phyloP scores from a whole-genome alignment of 2,888 invertebrate genomes.

The Desoria tigrina region DNA sequence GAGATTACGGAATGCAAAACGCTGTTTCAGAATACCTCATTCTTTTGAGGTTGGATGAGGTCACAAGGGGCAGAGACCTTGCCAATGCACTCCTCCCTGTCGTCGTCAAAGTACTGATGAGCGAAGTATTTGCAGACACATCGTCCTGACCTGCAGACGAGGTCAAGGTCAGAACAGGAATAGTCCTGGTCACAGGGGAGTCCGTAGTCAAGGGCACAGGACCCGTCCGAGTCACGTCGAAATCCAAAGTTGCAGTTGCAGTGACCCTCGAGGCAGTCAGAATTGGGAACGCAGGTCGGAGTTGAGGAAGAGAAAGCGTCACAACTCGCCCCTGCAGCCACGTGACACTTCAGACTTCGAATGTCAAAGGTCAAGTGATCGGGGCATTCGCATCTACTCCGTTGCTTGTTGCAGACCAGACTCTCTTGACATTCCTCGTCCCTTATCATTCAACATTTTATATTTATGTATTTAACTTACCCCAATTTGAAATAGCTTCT shows the following conservation, averaged over 20 bases:
- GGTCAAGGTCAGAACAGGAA: constrained; percentile 33
- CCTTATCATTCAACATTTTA: no score
- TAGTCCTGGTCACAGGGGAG: constrained; percentile 20
- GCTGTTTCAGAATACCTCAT: neutral
- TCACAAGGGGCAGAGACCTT: constrained; percentile 40
- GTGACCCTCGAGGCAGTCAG: constrained; percentile 23
- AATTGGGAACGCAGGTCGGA: constrained; percentile 24
- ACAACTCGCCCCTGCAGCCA: constrained; percentile 20
- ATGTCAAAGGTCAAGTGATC: constrained; percentile 26
- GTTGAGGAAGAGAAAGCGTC: constrained; percentile 22
- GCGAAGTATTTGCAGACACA: constrained; percentile 40
- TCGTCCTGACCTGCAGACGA: constrained; percentile 29
- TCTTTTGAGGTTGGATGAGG: neutral
- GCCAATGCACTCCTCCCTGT: constrained; percentile 32
- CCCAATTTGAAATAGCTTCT: no score
- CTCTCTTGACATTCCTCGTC: constrained; percentile 4
- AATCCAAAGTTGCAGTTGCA: constrained; percentile 22
- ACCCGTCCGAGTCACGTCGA: constrained; percentile 21
- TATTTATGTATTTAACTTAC: no score
- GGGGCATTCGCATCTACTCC: constrained; percentile 21
- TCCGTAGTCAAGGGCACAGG: constrained; percentile 29
- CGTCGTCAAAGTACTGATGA: constrained; percentile 37
- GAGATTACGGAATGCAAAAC: neutral
- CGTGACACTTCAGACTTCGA: constrained; percentile 19
- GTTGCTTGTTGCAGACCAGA: constrained; percentile 7